Evolutionary conservation across 2,797 vertebrate genomes (phyloP), one percentile per base, ranked within the genome.

Genomic region (Clamator glandarius): DNA sequence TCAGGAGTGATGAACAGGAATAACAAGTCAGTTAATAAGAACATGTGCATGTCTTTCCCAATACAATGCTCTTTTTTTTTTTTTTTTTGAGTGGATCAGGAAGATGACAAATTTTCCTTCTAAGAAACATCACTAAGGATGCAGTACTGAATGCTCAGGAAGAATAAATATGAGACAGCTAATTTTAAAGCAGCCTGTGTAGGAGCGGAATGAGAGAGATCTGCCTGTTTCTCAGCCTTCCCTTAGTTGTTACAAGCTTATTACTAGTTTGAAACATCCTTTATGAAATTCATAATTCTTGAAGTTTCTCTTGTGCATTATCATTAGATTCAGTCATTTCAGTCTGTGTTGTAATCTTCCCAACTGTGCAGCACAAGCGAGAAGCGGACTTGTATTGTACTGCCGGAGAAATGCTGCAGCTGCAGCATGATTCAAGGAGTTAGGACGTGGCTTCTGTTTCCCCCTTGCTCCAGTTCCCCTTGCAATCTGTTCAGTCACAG

Each of bases 1-100:
- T 70, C 66, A 68, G 84, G 87, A 82, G 52, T 48, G 57, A 89
- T 62, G 91, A 95, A 58, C 36, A 84, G 36, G 93, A 97, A 75
- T 87, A 95, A 86, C 35, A 84, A 95, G 54, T 61, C n/a, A 83
- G 42, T 89, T 92, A 87, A 90, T 74, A 94, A 75, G 57, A 84
- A 18, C 26, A 84, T 92, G 33, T 86, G 16, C 6, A 15, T 55
- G 13, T 77, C 62, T 88, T 69, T 78, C 67, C 17, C 64, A 52
- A 73, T 41, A 74, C 23, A 58, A 20, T 63, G 36, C 26, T 70
- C 63, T 95, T 88, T 63, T n/a, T 81, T 89, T 95, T 89, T 61
- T n/a, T n/a, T n/a, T n/a, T n/a, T 81, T 89, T 89, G 76, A 61
- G 46, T 91, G 78, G 58, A 19, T 62, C 41, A 58, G 21, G 39